Evolutionary conservation across 2,797 vertebrate genomes (phyloP).

Genomic region (Epinephelus awoara): DNA sequence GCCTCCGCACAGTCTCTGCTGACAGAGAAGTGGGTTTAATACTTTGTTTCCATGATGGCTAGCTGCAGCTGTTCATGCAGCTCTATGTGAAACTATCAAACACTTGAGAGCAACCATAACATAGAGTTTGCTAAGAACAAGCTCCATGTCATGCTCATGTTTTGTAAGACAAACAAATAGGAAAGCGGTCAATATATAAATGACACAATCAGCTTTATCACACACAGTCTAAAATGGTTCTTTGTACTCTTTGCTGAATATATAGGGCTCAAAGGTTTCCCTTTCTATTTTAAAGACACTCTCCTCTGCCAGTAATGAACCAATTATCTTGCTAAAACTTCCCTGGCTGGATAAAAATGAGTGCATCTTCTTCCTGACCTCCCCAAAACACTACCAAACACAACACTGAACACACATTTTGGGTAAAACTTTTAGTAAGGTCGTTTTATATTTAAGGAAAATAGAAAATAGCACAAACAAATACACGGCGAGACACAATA

Average conservation of each 20-base stretch:
- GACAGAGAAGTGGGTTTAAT: constrained; percentile 36
- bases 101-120: background rate
- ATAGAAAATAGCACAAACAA: background rate
- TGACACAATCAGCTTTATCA: background rate
- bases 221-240: background rate
- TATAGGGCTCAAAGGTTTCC: constrained; percentile 17
- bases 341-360: background rate
- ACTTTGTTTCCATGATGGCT: constrained; percentile 20
- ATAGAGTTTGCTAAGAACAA: background rate
- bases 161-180: constrained; percentile 19
- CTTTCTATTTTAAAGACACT: constrained; percentile 8
- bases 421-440: background rate
- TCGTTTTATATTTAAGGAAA: background rate
- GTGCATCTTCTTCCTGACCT: background rate
- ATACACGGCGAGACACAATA: background rate
- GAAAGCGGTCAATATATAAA: constrained; percentile 17
- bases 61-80: constrained; percentile 10
- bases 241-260: constrained; percentile 14
- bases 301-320: background rate
- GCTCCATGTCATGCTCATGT: constrained; percentile 4
- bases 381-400: background rate
- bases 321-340: constrained; percentile 1
- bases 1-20: constrained; percentile 18
- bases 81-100: constrained; percentile 3
- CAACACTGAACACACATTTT: background rate